Evolutionary conservation across 2,888 invertebrate species (phyloP), one percentile per base, ranked within the genome.

Genomic region (Euzophera pinguis): DNA sequence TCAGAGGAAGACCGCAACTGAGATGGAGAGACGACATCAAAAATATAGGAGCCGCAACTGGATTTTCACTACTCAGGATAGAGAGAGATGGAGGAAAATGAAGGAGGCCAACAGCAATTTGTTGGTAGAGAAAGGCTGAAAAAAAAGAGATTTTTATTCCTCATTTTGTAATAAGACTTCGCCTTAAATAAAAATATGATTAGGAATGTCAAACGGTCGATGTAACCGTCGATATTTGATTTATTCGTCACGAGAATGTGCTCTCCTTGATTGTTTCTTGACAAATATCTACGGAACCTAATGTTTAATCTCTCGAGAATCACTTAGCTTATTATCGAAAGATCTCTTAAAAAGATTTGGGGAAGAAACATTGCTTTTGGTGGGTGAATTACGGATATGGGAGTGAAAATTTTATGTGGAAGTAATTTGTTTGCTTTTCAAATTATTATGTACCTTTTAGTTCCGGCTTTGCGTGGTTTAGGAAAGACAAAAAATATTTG

Each of bases 161-260:
- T 12, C 12, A 37, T 37, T n/a, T n/a, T 2, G 5, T n/a, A n/a
- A 38, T 13, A n/a, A 7, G 13, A 12, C 61, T 54, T 16, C 41
- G 56, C 79, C 82, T 82, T 83, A 79, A 82, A 66, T 64, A 69
- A 79, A 81, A 83, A 83, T 85, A 84, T 83, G 84, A 87, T 80
- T 75, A 78, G 64, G 60, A 63, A 64, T 71, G 71, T 74, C 74
- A 72, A 73, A 73, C 58, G 65, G 50, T 60, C 64, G 54, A 63
- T 58, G 63, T 73, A 62, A 64, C 67, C 73, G 73, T 75, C 75
- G 78, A 79, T 78, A 53, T 47, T 59, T 81, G 87, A 87, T 86
- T 81, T 87, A 86, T 83, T 67, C 66, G 67, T 77, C 67, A 72
- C 59, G 68, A 70, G 71, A 78, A 75, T 76, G 78, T 75, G 79